Percentiles rank a stretch among this genome's conserved stretches.
phyloP scores from a whole-genome alignment of 2,113 vertebrate genomes.

The Barnardius zonarius region DNA sequence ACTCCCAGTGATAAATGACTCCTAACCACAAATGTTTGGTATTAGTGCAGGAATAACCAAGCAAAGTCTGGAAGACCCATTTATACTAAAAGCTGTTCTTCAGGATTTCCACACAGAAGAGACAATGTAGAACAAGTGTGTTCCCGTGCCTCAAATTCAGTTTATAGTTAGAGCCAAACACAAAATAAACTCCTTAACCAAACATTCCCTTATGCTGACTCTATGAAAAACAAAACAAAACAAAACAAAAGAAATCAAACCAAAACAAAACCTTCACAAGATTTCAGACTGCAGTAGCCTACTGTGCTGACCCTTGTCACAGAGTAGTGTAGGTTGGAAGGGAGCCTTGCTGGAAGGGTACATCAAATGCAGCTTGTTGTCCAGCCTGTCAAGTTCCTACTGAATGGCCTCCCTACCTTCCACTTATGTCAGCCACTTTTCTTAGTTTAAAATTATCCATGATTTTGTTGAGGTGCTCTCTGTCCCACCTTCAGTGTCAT shows the following conservation, averaged over 20 bases:
- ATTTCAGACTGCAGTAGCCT: not conserved
- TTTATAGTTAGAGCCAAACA: not conserved
- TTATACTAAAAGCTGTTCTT: not conserved
- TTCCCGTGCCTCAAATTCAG: not conserved
- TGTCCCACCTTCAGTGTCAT: not conserved
- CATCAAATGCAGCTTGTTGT: not conserved
- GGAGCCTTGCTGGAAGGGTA: not conserved
- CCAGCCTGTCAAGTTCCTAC: not conserved
- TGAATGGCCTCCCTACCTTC: not conserved
- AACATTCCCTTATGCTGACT: not conserved
- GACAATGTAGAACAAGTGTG: not conserved
- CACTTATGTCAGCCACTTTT: not conserved
- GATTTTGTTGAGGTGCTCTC: not conserved
- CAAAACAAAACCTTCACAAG: not conserved
- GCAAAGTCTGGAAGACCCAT: not conserved
- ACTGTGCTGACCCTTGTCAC: not conserved
- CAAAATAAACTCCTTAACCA: not conserved
- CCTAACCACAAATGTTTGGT: not conserved
- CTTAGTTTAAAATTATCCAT: not conserved
- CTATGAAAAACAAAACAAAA: not conserved
- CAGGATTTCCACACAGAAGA: not conserved
- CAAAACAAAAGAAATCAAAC: not conserved
- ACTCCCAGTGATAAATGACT: not conserved
- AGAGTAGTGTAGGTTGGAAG: not conserved
- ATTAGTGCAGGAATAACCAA: not conserved